phyloP scores from a whole-genome alignment of 2,113 vertebrate species.

The Platichthys flesus region DNA sequence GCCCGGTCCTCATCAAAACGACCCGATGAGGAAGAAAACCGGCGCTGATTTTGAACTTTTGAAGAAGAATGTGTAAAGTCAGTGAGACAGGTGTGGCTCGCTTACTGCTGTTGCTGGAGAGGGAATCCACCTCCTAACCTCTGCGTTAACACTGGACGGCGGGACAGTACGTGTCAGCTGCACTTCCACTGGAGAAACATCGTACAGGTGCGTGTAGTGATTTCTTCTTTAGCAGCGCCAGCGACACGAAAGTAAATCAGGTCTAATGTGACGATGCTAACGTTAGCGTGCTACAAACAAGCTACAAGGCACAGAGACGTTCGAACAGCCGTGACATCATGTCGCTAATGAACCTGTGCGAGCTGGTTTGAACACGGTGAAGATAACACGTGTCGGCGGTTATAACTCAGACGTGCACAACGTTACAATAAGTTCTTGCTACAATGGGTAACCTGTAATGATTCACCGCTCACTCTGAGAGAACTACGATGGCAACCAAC shows the following conservation, averaged over 20 bases:
- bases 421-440: background rate
- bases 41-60: constrained; percentile 77
- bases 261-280: background rate
- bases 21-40: constrained; percentile 59
- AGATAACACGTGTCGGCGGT: no score
- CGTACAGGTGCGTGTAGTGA: constrained; percentile 33
- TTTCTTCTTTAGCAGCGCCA: background rate
- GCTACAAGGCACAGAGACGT: background rate
- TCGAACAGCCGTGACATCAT: background rate
- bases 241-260: background rate
- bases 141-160: background rate
- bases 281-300: background rate
- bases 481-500: no score
- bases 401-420: background rate
- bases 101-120: background rate
- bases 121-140: background rate
- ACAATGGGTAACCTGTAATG: background rate
- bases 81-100: constrained; percentile 54
- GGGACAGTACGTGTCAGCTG: background rate
- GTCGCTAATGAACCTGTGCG: no score
- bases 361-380: background rate
- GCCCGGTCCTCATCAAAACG: rapidly evolving
- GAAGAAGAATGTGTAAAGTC: constrained; percentile 44
- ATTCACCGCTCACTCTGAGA: background rate
- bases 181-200: background rate